Conservation (phyloP, 1,140 invertebrate species). For the Calephelis nemesis region DNA sequence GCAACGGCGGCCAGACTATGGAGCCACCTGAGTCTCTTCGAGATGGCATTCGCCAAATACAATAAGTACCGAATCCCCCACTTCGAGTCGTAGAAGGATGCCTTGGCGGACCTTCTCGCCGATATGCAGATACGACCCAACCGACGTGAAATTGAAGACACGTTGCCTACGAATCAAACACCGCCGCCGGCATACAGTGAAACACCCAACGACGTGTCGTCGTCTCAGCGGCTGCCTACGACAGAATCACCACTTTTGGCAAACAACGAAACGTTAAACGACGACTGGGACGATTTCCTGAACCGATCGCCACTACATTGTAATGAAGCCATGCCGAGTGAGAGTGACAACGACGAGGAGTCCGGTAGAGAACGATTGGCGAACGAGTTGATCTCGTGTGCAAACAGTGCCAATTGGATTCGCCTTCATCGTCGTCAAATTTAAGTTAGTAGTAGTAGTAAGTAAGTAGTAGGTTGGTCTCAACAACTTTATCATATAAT, state of each 20-base stretch:
- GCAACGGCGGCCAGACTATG: not conserved
- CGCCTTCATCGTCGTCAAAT: not conserved
- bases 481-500: too few species aligned
- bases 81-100: not conserved
- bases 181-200: not conserved
- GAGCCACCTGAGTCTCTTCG: slow-evolving; percentile 1
- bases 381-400: not conserved
- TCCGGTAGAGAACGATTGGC: not conserved
- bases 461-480: too few species aligned
- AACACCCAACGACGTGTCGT: not conserved
- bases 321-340: not conserved
- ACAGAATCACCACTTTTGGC: not conserved
- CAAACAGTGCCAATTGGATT: not conserved
- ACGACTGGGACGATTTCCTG: not conserved
- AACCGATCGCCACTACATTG: not conserved
- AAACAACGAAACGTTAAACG: not conserved
- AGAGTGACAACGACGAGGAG: not conserved
- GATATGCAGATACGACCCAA: not conserved
- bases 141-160: not conserved
- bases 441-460: too few species aligned
- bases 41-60: not conserved
- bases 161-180: not conserved
- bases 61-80: not conserved
- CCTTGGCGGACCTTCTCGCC: not conserved
- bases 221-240: not conserved